A percentile compares a stretch with the other conserved stretches of the same genome.
These are phyloP conservation scores for Hybognathus amarus DNA, from an alignment of 2,797 vertebrate species.

Conservation along the genomic window DNA sequence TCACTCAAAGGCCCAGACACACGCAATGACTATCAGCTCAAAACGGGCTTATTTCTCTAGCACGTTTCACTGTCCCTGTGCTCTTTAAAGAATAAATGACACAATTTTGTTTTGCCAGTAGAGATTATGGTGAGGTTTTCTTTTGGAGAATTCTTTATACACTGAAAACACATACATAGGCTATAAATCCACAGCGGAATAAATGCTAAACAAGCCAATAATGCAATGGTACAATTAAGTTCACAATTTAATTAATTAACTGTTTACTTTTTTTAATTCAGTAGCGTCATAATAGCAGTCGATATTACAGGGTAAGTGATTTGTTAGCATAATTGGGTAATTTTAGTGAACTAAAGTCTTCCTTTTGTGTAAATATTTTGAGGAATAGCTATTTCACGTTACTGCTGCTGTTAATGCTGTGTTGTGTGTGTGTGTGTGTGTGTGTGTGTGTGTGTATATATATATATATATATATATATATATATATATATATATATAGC, in stretches of 20 bases:
- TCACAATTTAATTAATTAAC: background rate
- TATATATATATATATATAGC: too few species aligned
- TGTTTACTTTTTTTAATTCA: background rate
- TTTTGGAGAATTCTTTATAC: background rate
- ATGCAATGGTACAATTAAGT: background rate
- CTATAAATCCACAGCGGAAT: background rate
- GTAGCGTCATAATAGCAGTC: background rate
- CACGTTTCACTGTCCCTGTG: conserved; percentile 25
- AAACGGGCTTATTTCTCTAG: conserved; percentile 37
- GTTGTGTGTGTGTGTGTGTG: too few species aligned
- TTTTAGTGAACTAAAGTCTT: background rate
- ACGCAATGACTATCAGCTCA: conserved; percentile 52
- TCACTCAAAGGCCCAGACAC: conserved; percentile 57
- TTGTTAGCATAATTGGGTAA: background rate
- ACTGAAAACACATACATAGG: background rate
- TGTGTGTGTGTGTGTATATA: too few species aligned
- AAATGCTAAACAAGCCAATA: background rate
- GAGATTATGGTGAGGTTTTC: conserved; percentile 6
- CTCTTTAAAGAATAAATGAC: conserved; percentile 15
- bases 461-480: too few species aligned
- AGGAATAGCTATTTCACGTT: background rate
- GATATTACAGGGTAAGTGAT: background rate
- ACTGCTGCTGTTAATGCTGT: background rate
- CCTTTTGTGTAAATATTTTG: background rate
- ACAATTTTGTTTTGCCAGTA: conserved; percentile 29